Evolutionary conservation across 1,140 invertebrate species (phyloP).

Genomic region (Rhynchophorus ferrugineus): DNA sequence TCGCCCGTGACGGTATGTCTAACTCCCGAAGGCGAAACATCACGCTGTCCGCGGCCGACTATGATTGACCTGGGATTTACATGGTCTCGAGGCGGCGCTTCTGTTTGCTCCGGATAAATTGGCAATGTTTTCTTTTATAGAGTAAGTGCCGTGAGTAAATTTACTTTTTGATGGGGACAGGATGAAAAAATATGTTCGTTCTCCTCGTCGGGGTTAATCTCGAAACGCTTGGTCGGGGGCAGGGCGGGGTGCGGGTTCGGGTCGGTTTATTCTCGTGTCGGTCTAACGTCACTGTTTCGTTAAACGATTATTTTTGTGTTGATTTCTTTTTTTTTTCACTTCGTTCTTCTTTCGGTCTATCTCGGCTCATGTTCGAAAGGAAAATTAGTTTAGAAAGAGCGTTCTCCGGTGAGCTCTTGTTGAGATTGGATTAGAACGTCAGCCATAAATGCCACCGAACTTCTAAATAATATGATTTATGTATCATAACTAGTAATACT

Average conservation of each 20-base stretch:
- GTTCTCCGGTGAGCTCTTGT: no score
- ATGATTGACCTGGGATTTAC: neutral
- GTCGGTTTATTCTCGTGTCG: no score
- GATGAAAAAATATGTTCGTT: neutral
- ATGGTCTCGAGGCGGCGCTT: neutral
- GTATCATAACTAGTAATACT: no score
- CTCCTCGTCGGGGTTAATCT: neutral
- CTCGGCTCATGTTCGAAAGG: no score
- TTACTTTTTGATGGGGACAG: neutral
- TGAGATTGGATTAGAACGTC: no score
- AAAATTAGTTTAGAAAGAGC: no score
- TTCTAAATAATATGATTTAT: no score
- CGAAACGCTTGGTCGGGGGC: neutral
- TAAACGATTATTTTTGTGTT: no score
- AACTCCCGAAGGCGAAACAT: neutral
- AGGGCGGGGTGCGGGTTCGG: neutral
- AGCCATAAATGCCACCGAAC: no score
- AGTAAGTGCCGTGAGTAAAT: neutral
- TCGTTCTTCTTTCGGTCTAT: no score
- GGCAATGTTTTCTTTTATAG: neutral
- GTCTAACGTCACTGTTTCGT: no score
- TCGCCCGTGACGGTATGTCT: neutral
- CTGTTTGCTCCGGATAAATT: neutral
- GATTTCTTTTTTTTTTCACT: no score
- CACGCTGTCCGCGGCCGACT: neutral